phyloP scores from a whole-genome alignment of 2,113 vertebrate species.

The Spea multiplicata region DNA sequence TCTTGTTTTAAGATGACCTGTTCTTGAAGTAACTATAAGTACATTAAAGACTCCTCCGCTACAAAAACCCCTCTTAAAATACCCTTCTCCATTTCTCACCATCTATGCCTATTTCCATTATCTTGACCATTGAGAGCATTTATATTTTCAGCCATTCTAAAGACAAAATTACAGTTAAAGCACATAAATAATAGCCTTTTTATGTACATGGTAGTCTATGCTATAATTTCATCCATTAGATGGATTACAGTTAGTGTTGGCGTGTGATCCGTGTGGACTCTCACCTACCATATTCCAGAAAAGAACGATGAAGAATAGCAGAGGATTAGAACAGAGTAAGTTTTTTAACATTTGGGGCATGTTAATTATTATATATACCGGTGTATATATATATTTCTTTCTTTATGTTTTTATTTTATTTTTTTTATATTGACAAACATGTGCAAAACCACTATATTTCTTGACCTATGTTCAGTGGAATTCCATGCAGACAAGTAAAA shows the following conservation, averaged over 20 bases:
- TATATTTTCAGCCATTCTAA: neutral
- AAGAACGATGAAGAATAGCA: neutral
- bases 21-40: neutral
- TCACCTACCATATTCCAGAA: neutral
- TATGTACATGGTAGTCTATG: neutral
- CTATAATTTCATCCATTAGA: neutral
- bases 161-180: conserved; percentile 6
- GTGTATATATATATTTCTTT: too few relatives aligned
- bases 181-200: neutral
- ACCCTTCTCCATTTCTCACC: neutral
- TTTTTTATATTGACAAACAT: too few relatives aligned
- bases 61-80: neutral
- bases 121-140: neutral
- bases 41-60: neutral
- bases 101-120: neutral
- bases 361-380: too few relatives aligned
- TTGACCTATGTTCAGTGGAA: too few relatives aligned
- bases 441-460: too few relatives aligned
- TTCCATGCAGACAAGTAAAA: too few relatives aligned
- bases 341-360: neutral
- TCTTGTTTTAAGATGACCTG: neutral
- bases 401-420: too few relatives aligned
- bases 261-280: neutral
- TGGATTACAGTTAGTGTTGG: neutral
- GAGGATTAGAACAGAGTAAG: neutral